A percentile compares a stretch with the other conserved stretches of the same genome.
Conservation (phyloP, 64 coral and sea anemone species). For the Montipora efflorescens region DNA sequence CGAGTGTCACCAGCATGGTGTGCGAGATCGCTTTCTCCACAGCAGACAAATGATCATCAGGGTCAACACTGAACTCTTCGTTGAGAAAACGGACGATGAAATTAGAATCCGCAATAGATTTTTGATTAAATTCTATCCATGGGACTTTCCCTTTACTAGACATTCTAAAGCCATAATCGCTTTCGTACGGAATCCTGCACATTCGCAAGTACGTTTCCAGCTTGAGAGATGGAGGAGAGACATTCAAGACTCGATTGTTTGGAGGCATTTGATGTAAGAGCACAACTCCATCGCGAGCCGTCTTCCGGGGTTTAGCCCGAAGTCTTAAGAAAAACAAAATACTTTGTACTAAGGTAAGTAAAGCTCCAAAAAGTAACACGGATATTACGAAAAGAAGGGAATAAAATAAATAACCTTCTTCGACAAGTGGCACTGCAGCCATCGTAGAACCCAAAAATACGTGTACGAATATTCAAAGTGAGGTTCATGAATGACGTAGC, state of each 20-base stretch:
- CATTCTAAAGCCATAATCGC: constrained; percentile 26
- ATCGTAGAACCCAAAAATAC: too few species aligned
- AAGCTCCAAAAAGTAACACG: not conserved
- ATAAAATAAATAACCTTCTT: not conserved
- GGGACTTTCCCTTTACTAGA: constrained; percentile 72
- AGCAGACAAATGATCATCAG: constrained; percentile 60
- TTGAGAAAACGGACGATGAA: constrained; percentile 68
- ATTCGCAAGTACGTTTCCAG: constrained; percentile 66
- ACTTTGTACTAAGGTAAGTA: not conserved
- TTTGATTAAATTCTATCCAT: constrained; percentile 58
- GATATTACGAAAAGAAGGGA: not conserved
- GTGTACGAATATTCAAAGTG: too few species aligned
- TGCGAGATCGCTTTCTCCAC: constrained; percentile 55
- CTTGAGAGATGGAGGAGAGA: constrained; percentile 68
- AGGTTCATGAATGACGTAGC: too few species aligned
- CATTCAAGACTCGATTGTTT: constrained; percentile 28
- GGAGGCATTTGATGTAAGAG: constrained; percentile 58
- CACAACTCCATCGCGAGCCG: constrained; percentile 18
- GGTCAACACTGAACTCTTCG: constrained; percentile 64
- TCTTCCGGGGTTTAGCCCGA: not conserved
- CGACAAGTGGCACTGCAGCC: too few species aligned
- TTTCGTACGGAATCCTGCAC: constrained; percentile 68
- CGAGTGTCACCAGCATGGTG: constrained; percentile 43
- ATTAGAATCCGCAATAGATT: constrained; percentile 63
- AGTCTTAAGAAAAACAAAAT: not conserved